A percentile compares a stretch with the other conserved stretches of the same genome.
Conservation (phyloP, 2,888 invertebrate genomes). For the Dione vanillae region DNA sequence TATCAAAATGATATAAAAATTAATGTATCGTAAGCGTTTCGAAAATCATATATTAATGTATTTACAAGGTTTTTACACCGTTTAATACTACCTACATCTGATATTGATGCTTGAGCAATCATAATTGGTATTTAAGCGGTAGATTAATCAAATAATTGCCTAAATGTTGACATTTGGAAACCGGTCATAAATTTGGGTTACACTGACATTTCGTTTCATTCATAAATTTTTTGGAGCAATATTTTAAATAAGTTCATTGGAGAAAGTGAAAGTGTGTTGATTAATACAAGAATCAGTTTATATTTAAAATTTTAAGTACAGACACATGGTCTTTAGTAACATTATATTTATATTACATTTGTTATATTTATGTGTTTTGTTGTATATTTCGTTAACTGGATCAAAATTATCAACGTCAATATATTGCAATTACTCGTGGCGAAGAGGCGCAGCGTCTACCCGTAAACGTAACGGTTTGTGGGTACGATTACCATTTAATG, state of each 20-base stretch:
- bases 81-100: slow-evolving; percentile 32
- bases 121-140: slow-evolving; percentile 43
- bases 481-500: no score
- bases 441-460: background rate
- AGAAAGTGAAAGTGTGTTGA: slow-evolving; percentile 1
- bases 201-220: slow-evolving; percentile 34
- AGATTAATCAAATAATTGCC: slow-evolving; percentile 44
- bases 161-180: slow-evolving; percentile 33
- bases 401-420: no score
- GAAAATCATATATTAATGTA: slow-evolving; percentile 29
- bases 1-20: slow-evolving; percentile 13
- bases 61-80: slow-evolving; percentile 34
- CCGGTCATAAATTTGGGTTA: slow-evolving; percentile 17
- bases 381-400: no score
- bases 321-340: no score
- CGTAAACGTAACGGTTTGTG: no score
- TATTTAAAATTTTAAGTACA: no score
- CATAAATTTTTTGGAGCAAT: slow-evolving; percentile 31
- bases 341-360: background rate
- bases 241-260: slow-evolving; percentile 15
- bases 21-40: slow-evolving; percentile 24
- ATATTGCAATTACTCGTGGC: background rate
- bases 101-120: slow-evolving; percentile 39
- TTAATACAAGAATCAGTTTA: background rate
- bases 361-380: no score